A percentile compares a stretch with the other conserved stretches of the same genome.
phyloP scores from a whole-genome alignment of 2,888 invertebrate genomes.

The Ceraclea dissimilis region DNA sequence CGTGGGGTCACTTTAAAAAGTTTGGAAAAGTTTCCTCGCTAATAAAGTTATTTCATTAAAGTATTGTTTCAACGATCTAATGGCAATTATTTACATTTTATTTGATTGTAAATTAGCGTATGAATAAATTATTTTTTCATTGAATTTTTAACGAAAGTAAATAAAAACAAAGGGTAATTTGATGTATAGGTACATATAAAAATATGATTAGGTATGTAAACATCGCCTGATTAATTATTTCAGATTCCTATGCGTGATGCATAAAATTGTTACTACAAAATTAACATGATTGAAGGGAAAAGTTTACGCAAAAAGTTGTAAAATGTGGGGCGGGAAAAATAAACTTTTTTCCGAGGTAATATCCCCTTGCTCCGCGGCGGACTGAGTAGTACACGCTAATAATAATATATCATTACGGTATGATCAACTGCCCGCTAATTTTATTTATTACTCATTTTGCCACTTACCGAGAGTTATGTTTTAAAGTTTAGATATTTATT shows the following conservation, averaged over 20 bases:
- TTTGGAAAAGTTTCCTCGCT: conserved; percentile 5
- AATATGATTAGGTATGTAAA: not conserved
- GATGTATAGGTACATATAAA: not conserved
- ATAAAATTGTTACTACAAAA: not conserved
- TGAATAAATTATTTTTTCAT: not conserved
- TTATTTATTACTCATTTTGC: conserved; percentile 24
- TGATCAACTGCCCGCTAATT: conserved; percentile 25
- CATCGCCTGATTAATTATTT: too few relatives aligned
- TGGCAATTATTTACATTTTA: not conserved
- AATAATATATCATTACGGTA: conserved; percentile 20
- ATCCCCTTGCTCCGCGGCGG: not conserved
- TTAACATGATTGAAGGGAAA: not conserved
- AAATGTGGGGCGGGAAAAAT: not conserved
- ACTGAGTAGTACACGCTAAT: not conserved
- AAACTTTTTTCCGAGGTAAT: not conserved
- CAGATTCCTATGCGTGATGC: not conserved
- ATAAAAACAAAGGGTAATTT: not conserved
- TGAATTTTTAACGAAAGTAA: not conserved
- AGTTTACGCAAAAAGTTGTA: not conserved
- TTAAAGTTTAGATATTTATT: conserved; percentile 19
- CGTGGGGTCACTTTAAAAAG: conserved; percentile 1
- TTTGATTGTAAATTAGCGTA: not conserved
- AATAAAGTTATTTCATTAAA: not conserved
- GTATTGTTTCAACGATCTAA: not conserved
- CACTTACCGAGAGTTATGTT: conserved; percentile 20